Percentiles rank a stretch among this genome's conserved stretches.
phyloP scores from a whole-genome alignment of 2,113 vertebrate genomes.

The Nothocercus julius region DNA sequence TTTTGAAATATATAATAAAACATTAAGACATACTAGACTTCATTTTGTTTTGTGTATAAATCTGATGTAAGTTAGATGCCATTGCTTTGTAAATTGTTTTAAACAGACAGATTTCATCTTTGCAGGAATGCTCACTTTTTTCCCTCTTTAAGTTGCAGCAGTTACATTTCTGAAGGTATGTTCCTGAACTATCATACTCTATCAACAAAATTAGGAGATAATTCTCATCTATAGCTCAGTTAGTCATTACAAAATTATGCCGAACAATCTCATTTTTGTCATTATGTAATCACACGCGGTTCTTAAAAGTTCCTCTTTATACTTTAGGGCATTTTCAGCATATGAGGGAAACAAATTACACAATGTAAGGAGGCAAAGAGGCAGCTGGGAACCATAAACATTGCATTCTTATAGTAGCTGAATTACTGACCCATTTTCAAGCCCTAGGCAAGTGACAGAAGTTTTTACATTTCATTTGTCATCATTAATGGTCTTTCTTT shows the following conservation, averaged over 20 bases:
- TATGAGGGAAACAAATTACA: background rate
- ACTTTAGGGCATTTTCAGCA: background rate
- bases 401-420: background rate
- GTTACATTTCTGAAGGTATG: background rate
- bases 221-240: background rate
- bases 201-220: background rate
- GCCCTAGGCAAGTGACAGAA: background rate
- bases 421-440: slow-evolving; percentile 14
- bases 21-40: background rate
- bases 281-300: background rate
- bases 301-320: background rate
- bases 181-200: background rate
- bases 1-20: background rate
- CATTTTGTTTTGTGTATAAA: background rate
- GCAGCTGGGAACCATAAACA: background rate
- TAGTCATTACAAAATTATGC: background rate
- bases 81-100: background rate
- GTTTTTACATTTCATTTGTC: background rate
- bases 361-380: background rate
- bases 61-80: background rate
- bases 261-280: slow-evolving; percentile 11
- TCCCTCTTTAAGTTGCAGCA: background rate
- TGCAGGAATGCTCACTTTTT: background rate
- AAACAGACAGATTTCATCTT: background rate
- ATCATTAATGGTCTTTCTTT: slow-evolving; percentile 9